Base-by-base conservation (phyloP, 2,888 invertebrate species). In the Rotaria magnacalcarata region DNA sequence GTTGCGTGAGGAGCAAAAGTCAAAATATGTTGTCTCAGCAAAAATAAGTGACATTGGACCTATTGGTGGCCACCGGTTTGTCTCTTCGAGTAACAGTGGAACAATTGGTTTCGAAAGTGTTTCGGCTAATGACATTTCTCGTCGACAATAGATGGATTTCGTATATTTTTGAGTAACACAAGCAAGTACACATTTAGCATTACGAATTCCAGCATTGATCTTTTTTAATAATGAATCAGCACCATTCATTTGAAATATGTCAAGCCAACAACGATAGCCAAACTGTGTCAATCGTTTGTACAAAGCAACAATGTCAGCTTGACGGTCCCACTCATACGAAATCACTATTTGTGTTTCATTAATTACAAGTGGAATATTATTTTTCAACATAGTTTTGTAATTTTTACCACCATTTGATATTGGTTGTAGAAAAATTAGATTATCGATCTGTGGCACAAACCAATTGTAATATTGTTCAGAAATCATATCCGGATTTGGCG, bases 171-270 rank as follows among this genome's bases (percentile, higher is more conserved):
- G 88, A 43, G 90, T 90, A 34, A 90, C 88, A 87, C 90, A 90
- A 19, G 89, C 88, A 24, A 90, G 74, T 8, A 90, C 88, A 50
- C 90, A 89, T 85, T 88, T 88, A 86, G 89, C 89, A 21, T 89
- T 89, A 43, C 90, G 87, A 52, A 90, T 87, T 10, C 90, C 90
- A 24, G 88, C 87, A 87, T 90, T 90, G 80, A 90, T 90, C 87
- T 90, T 90, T 87, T 90, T 90, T 87, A 89, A 90, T 50, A 90
- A 89, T 1, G 90, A 90, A 87, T 90, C 90, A 11, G 90, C 90
- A 11, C 90, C 90, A 19, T 90, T 90, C 90, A 90, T 90, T 88
- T 90, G 90, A 84, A 89, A 88, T 56, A 90, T 90, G 87, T 90
- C 90, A 89, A 90, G 88, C 90, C 90, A 90, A 85, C 90, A 89